Conservation (phyloP, 2,888 invertebrate species). For the Drosophila affinis region DNA sequence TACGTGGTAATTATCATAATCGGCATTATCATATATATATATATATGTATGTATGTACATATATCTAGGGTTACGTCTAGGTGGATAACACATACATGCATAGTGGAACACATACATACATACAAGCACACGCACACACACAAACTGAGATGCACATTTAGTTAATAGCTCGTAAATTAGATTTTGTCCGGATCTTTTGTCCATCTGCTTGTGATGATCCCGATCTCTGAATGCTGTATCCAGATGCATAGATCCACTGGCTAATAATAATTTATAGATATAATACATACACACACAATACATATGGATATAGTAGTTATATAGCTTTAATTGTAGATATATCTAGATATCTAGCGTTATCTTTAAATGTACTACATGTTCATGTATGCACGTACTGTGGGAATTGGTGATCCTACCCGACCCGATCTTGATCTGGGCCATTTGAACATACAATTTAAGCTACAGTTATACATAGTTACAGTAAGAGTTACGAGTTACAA, state of each 20-base stretch:
- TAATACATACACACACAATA: not conserved
- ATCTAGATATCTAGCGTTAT: slow-evolving; percentile 31
- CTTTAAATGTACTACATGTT: slow-evolving; percentile 25
- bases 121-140: slow-evolving; percentile 19
- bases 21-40: slow-evolving; percentile 27
- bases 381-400: slow-evolving; percentile 3
- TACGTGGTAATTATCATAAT: slow-evolving; percentile 32
- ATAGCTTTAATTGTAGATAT: not conserved
- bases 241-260: too few species aligned
- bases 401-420: not conserved
- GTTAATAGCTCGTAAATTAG: slow-evolving; percentile 28
- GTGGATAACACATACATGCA: slow-evolving; percentile 14
- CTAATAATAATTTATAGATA: not conserved
- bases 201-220: too few species aligned
- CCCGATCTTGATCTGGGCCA: too few species aligned
- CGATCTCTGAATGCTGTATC: too few species aligned
- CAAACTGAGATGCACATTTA: slow-evolving; percentile 35
- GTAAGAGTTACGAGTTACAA: slow-evolving; percentile 21
- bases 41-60: slow-evolving; percentile 26
- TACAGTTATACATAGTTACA: slow-evolving; percentile 30
- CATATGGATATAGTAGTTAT: not conserved
- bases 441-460: slow-evolving; percentile 40
- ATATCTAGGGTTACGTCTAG: slow-evolving; percentile 25
- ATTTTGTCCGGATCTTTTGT: too few species aligned
- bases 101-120: slow-evolving; percentile 25